Conservation (phyloP, 1,140 invertebrate genomes). For the Camponotus vicinus region DNA sequence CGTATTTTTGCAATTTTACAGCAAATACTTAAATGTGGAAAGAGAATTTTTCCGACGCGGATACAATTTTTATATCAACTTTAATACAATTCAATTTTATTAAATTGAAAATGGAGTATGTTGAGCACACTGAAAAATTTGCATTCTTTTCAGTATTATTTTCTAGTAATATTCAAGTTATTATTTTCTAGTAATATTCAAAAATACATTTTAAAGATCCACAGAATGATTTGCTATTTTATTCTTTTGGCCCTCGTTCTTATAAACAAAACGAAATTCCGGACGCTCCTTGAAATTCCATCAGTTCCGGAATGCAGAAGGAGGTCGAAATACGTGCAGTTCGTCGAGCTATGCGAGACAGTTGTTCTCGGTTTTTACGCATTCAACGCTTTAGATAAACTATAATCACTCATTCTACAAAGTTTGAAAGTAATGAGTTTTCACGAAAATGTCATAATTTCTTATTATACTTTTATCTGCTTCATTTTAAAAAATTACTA, state of each 20-base stretch:
- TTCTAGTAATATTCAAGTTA: not conserved
- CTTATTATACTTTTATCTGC: not conserved
- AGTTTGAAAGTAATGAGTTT: not conserved
- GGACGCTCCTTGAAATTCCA: conserved; percentile 23
- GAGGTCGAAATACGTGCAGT: conserved; percentile 16
- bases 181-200: conserved; percentile 25
- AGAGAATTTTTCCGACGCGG: not conserved
- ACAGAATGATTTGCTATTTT: not conserved
- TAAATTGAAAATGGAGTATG: not conserved
- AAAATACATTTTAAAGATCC: conserved; percentile 1
- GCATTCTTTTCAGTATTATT: not conserved
- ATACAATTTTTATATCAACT: not conserved
- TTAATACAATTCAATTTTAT: not conserved
- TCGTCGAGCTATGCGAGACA: conserved; percentile 29
- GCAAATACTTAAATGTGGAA: not conserved
- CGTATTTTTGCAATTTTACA: conserved; percentile 9
- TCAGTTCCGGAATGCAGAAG: conserved; percentile 39
- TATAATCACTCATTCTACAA: not conserved
- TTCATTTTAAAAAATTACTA: not conserved
- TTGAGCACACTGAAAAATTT: not conserved
- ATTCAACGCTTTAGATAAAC: conserved; percentile 6
- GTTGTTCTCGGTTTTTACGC: conserved; percentile 40
- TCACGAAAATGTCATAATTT: not conserved
- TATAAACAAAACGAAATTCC: conserved; percentile 39
- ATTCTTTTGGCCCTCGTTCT: not conserved